Percentiles rank a stretch among this genome's conserved stretches.
Evolutionary conservation across 2,113 vertebrate genomes (phyloP).

Genomic region (Rhabdomys dilectus): DNA sequence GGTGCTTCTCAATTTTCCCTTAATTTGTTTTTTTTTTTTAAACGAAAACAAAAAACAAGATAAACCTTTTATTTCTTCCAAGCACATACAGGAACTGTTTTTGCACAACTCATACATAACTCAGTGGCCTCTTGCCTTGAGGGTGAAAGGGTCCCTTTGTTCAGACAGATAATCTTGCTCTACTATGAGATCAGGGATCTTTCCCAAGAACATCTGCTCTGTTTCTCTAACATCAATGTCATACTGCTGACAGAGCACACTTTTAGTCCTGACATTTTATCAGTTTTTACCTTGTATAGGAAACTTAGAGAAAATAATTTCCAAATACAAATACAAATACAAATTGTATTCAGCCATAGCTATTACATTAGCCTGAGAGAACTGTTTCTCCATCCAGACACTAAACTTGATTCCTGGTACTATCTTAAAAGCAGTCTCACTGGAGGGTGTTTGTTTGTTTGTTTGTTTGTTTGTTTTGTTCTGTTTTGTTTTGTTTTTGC

Average conservation of each 20-base stretch:
- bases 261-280: background rate
- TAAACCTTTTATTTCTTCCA: background rate
- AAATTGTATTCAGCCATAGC: too few species aligned
- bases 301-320: background rate
- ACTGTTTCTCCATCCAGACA: background rate
- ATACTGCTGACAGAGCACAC: background rate
- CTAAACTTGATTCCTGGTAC: background rate
- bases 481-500: background rate
- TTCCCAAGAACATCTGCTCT: background rate
- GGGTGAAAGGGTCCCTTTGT: background rate
- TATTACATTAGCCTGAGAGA: background rate
- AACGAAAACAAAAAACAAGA: background rate
- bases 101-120: background rate
- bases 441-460: background rate
- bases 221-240: background rate
- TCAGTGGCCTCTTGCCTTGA: background rate
- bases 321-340: background rate
- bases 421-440: background rate
- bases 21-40: background rate
- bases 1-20: background rate
- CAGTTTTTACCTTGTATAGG: background rate
- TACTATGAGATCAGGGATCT: background rate
- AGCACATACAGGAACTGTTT: background rate
- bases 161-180: background rate
- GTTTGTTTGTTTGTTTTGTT: background rate